Evolutionary conservation across 2,888 invertebrate species (phyloP), one percentile per base, ranked within the genome.

Genomic region (Lypha dubia): DNA sequence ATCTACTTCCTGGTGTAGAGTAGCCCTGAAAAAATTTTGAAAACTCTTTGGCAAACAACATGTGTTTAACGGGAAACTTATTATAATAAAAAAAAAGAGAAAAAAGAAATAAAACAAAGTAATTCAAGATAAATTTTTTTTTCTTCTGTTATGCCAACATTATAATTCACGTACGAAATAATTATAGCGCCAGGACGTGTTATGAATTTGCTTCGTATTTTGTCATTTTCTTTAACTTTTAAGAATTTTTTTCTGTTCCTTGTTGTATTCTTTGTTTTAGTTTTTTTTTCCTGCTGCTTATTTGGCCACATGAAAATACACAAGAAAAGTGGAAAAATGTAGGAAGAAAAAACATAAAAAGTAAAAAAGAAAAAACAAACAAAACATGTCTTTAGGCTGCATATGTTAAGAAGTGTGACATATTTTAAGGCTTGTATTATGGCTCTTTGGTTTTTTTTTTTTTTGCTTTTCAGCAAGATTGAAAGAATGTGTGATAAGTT

Each of bases 111-210:
- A 28, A 56, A 28, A 62, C n/a, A n/a, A n/a, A n/a, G n/a, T 38
- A 46, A 62, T 60, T 65, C 63, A 71, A 65, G 24, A 63, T 62
- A 38, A 38, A 53, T 62, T 79, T 49, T 79, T 35, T 11, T 68
- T 20, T 15, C 4, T 24, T 44, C 41, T 68, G 15, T 28, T 58
- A 46, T 63, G 49, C 56, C 70, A 65, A 46, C 81, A 56, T 79
- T 82, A 75, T 76, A 79, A 83, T 83, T 76, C 85, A 84, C 84
- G 84, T 84, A 84, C 84, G 63, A 84, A 84, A 84, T 84, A 84
- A 84, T 84, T 84, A 84, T 81, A 81, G 84, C 84, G 76, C 56
- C 70, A 81, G 81, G 77, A 84, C 84, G 84, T 84, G 84, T 70
- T 77, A 70, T 46, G 84, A 81, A 84, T 81, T n/a, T 68, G 28